phyloP scores from a whole-genome alignment of 2,797 vertebrate species.

The Sebastes iracundus region DNA sequence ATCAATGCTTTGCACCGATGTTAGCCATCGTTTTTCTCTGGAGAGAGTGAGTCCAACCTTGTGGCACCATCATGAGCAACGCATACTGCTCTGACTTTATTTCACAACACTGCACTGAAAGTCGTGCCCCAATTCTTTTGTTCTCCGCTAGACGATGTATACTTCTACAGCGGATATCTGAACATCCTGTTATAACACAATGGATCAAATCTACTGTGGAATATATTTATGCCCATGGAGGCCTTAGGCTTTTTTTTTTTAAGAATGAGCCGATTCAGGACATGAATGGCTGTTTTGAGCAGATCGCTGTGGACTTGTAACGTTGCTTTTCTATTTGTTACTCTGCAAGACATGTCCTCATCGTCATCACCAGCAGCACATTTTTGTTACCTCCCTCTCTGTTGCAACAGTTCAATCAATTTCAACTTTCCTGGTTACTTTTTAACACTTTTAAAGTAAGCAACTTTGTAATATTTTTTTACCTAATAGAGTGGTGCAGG shows the following conservation, averaged over 20 bases:
- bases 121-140: not conserved
- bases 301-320: not conserved
- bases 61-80: not conserved
- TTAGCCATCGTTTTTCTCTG: not conserved
- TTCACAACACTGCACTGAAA: not conserved
- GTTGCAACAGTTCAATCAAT: not conserved
- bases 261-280: not conserved
- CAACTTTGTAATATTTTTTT: not conserved
- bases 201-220: not conserved
- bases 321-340: not conserved
- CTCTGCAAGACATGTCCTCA: not conserved
- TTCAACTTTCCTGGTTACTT: not conserved
- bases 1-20: not conserved
- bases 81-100: not conserved
- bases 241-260: not conserved
- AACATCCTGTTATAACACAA: conserved; percentile 9
- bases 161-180: not conserved
- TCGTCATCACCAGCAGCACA: not conserved
- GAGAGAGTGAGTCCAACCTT: not conserved
- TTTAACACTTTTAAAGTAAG: not conserved
- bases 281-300: not conserved
- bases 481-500: not conserved
- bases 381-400: not conserved
- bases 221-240: not conserved
- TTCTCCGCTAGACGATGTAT: not conserved